Evolutionary conservation across 2,113 vertebrate species (phyloP), one percentile per base, ranked within the genome.

Genomic region (Chaenocephalus aceratus): DNA sequence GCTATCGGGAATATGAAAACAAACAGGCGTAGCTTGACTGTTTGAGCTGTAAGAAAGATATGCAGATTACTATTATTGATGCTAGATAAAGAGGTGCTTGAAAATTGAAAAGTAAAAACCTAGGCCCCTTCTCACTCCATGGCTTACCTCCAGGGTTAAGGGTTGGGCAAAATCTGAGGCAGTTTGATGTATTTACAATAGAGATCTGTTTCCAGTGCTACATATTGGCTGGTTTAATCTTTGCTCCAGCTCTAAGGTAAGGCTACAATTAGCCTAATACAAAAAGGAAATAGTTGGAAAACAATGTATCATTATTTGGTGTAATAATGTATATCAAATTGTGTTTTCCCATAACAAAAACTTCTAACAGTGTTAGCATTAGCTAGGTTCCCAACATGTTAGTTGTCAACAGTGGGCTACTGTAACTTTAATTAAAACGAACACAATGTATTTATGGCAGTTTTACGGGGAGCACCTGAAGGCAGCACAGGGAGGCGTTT

Each of bases 401-500:
- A 41, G 36, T 7, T 6, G 7, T 41, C 36, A 41, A 41, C 36
- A 1, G 36, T 41, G 36, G 36, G 36, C 30, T 30, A 30, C 30
- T 30, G 30, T 41, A 41, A 41, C 36, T 41, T 6, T 41, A 44
- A 45, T 8, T 14, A 16, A 13, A 46, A 16, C 8, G 16, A 72
- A 36, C 34, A 26, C 21, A 23, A 72, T 52, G 8, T 68, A 11
- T 41, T 36, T 2, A 1, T 7, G 2, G 30, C 13, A 60, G 21
- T 0, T 88, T 83, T 88, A 78, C 88, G 85, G 75, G 75, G 49
- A 36, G 72, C 70, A 45, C 83, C 3, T 86, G 14, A 92, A 93
- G 51, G 89, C 86, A 91, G 58, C 92, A 90, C 69, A 23, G 72
- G 92, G 91, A 65, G 92, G 94, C 86, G 92, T 88, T 82, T 80